Evolutionary conservation across 2,113 vertebrate species (phyloP), one percentile per base, ranked within the genome.

Genomic region (Antechinus stuartii): DNA sequence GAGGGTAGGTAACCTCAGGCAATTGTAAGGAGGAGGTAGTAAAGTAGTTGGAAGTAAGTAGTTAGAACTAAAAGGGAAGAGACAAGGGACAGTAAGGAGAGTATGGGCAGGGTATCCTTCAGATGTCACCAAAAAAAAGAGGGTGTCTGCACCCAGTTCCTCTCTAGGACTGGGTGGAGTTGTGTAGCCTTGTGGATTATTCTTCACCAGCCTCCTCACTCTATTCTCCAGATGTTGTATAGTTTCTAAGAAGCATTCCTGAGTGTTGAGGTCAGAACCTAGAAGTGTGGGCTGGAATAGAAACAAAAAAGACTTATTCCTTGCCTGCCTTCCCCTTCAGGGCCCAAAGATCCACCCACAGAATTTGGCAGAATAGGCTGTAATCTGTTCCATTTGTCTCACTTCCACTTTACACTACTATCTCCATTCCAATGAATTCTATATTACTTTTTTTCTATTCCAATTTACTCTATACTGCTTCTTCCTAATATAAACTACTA

Each of bases 281-380:
- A 92, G 95, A 92, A n/a, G 92, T 68, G 23, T 8, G 89, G 25
- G 47, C 91, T 49, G 96, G 89, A 61, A 95, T 96, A 97, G 96
- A 91, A 84, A 84, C 68, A 42, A 84, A n/a, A 42, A 84, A 42
- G 68, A 84, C 94, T 19, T 93, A 91, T 93, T 97, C 94, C 96
- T 95, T 97, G 16, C 95, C 95, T 0, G 54, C 96, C 95, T 57
- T 68, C 91, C 84, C 84, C 0, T 92, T 95, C 95, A 95, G 47
- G 30, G 49, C 95, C 92, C 91, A 93, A 61, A 56, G 16, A 16
- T 42, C 46, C 92, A 9, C 98, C 95, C 91, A 96, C 92, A 1
- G 35, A 2, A 8, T 47, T 47, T 35, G 3, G 0, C 1, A 5
- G 12, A 76, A 16, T 61, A 8, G 30, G 61, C 5, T 76, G 30